Conservation (phyloP, 1,140 invertebrate species). For the Tetramorium simillimum region DNA sequence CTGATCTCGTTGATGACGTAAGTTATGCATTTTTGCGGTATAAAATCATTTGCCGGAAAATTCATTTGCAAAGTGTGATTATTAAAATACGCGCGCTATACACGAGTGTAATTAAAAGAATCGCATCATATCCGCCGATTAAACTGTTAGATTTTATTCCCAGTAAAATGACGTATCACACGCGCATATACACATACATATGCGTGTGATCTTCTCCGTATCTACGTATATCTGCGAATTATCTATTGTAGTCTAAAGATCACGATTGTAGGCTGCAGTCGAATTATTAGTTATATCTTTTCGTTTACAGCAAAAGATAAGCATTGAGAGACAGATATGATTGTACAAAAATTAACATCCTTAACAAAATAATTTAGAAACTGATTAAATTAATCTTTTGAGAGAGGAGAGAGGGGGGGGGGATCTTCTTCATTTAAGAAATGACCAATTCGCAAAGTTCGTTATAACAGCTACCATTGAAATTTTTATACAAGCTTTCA, state of each 20-base stretch:
- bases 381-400: not conserved
- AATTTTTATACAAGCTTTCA: not conserved
- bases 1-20: not conserved
- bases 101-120: not conserved
- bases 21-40: not conserved
- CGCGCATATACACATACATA: not conserved
- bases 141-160: not conserved
- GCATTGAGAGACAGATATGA: not conserved
- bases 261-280: not conserved
- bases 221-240: not conserved
- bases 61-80: not conserved
- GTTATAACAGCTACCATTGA: not conserved
- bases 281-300: constrained; percentile 37
- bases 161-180: not conserved
- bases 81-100: not conserved
- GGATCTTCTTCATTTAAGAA: not conserved
- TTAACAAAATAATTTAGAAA: not conserved
- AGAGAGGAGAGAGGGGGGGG: too few relatives aligned
- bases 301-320: not conserved
- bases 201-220: not conserved
- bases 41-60: not conserved
- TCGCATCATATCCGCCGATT: not conserved
- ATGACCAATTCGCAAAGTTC: not conserved
- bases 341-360: not conserved
- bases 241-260: constrained; percentile 1